A percentile compares a stretch with the other conserved stretches of the same genome.
Evolutionary conservation across 2,888 invertebrate species (phyloP).

Genomic region (Azorinus chamasolen): DNA sequence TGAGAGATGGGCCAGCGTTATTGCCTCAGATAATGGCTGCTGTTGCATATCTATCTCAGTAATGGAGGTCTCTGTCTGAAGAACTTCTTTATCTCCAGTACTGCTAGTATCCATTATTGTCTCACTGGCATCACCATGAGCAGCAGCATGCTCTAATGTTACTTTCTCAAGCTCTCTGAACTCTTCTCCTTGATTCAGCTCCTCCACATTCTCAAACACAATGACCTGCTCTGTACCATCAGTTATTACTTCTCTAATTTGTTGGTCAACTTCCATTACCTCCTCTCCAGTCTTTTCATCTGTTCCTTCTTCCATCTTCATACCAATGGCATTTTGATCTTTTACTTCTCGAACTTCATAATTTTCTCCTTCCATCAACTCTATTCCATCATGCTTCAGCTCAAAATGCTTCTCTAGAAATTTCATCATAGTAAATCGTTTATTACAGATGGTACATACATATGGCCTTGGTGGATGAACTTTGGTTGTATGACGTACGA

Average conservation of each 20-base stretch:
- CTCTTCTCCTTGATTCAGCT: too few relatives aligned
- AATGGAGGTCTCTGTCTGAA: background rate
- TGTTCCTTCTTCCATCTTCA: background rate
- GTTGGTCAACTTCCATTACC: background rate
- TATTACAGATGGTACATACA: conserved; percentile 39
- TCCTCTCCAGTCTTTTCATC: background rate
- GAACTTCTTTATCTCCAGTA: background rate
- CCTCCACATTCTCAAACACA: conserved; percentile 16
- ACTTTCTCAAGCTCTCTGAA: background rate
- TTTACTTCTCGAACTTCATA: conserved; percentile 17
- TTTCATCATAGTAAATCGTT: conserved; percentile 53
- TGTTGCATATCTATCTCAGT: background rate
- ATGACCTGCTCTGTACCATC: conserved; percentile 5
- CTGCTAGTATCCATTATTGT: background rate
- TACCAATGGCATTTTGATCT: background rate
- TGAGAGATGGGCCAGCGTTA: conserved; percentile 53
- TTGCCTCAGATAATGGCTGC: conserved; percentile 52
- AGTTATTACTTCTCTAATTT: background rate
- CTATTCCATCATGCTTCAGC: conserved; percentile 42
- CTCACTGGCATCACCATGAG: background rate
- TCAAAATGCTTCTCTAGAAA: conserved; percentile 60
- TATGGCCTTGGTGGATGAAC: conserved; percentile 58
- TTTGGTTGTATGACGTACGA: conserved; percentile 41
- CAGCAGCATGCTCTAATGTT: background rate
- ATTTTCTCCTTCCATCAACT: conserved; percentile 41